These are phyloP conservation scores for Lepidurus couesii DNA, from an alignment of 1,140 invertebrate species.

Conservation along the genomic window DNA sequence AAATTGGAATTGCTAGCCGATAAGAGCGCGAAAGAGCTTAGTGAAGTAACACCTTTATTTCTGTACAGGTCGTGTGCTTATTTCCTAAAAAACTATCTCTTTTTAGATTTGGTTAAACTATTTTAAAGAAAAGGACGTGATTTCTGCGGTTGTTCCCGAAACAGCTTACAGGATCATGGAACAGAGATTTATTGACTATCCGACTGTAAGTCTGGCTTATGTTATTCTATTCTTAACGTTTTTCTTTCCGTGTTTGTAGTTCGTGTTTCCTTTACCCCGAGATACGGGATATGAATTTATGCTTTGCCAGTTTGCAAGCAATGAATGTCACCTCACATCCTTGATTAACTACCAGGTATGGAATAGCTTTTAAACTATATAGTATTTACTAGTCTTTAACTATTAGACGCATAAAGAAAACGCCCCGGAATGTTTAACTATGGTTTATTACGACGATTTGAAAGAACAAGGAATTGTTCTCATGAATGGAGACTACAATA, in stretches of 20 bases:
- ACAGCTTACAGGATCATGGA: conserved; percentile 56
- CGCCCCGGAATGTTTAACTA: conserved; percentile 78
- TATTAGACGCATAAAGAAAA: conserved; percentile 76
- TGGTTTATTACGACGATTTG: conserved; percentile 76
- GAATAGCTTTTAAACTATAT: neutral
- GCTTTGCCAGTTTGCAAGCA: conserved; percentile 65
- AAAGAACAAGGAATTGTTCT: conserved; percentile 71
- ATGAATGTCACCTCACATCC: conserved; percentile 78
- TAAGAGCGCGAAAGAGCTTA: conserved; percentile 66
- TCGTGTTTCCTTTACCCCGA: conserved; percentile 74
- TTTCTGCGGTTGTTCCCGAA: conserved; percentile 61
- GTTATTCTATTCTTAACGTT: conserved; percentile 22
- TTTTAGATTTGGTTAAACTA: conserved; percentile 69
- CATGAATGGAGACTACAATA: conserved; percentile 83
- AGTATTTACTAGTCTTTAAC: conserved; percentile 1
- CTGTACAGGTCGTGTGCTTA: conserved; percentile 20
- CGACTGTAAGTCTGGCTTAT: conserved; percentile 44
- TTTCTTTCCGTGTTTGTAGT: conserved; percentile 45
- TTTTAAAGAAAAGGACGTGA: conserved; percentile 66
- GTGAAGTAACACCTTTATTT: conserved; percentile 28
- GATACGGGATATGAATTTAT: conserved; percentile 83
- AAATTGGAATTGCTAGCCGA: conserved; percentile 69
- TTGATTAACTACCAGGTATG: conserved; percentile 73
- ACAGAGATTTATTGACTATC: conserved; percentile 52
- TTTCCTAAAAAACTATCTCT: conserved; percentile 22